Evolutionary conservation across 2,888 invertebrate genomes (phyloP), one percentile per base, ranked within the genome.

Genomic region (Aradus depressus): DNA sequence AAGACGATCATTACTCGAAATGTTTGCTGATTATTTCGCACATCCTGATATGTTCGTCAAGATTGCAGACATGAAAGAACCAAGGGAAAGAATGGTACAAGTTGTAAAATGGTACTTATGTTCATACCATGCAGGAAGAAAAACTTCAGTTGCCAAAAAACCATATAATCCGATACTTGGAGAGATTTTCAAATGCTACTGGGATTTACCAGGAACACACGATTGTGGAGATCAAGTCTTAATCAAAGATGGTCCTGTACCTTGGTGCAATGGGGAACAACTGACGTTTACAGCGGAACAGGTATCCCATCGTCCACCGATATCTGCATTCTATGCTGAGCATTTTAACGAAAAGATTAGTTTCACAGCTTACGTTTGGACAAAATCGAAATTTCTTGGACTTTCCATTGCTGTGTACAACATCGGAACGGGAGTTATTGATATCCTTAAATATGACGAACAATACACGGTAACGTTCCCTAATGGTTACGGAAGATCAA

Each of bases 1-100:
- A 68, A 78, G 93, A 68, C 80, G 98, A 55, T 98, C 97, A 1
- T 76, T 98, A 35, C 75, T 99, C 41, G 98, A 99, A 73, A 99
- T 99, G 98, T 99, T 96, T 69, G 97, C 98, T 42, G 98, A 99
- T 72, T 98, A 97, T 67, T 96, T 99, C 72, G 93, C 98, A 10
- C 98, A 99, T 75, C 96, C 97, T 0, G 96, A 97, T 70, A 79
- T 95, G 63, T 97, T 98, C 71, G 76, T 86, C 57, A 85, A 77
- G 67, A 91, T 96, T 72, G 85, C 88, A 48, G 93, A 95, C 66
- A 77, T 84, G 67, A 77, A 81, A 39, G 84, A 84, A 32, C 85
- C 95, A 0, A 75, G 76, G 56, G 93, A 95, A 53, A 76, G 96
- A 53, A 93, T 97, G 81, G 79, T 95, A 22, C 92, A 92, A 70